A percentile compares a stretch with the other conserved stretches of the same genome.
Evolutionary conservation across 2,113 vertebrate species (phyloP).

Genomic region (Bubo scandiacus): DNA sequence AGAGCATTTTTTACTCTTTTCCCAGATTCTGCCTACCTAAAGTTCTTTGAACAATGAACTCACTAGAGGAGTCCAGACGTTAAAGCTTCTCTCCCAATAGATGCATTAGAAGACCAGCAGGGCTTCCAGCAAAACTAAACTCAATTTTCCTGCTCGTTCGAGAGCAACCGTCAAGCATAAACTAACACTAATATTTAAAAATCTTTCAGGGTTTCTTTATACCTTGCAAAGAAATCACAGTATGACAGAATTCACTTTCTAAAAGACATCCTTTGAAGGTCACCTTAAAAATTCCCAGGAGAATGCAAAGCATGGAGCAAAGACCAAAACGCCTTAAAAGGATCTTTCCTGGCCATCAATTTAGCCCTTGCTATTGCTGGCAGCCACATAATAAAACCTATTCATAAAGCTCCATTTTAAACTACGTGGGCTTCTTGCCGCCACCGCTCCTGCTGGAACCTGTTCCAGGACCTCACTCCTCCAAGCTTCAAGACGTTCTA

Average conservation of each 20-base stretch:
- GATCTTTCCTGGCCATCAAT: neutral
- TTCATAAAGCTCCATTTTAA: conserved; percentile 18
- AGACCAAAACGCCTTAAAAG: neutral
- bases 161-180: neutral
- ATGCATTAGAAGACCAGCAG: neutral
- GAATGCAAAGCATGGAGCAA: neutral
- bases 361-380: conserved; percentile 24
- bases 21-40: neutral
- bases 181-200: neutral
- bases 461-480: neutral
- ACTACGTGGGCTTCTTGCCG: neutral
- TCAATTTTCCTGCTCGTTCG: neutral
- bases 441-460: neutral
- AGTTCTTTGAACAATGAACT: neutral
- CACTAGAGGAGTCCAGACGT: neutral
- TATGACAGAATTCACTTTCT: neutral
- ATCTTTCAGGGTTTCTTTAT: neutral
- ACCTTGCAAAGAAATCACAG: neutral
- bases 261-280: conserved; percentile 9
- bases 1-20: neutral
- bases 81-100: neutral
- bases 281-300: conserved; percentile 15
- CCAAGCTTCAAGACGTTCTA: neutral
- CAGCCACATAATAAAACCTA: conserved; percentile 20
- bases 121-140: neutral